phyloP scores from a whole-genome alignment of 2,113 vertebrate genomes.

The Lanius ludovicianus region DNA sequence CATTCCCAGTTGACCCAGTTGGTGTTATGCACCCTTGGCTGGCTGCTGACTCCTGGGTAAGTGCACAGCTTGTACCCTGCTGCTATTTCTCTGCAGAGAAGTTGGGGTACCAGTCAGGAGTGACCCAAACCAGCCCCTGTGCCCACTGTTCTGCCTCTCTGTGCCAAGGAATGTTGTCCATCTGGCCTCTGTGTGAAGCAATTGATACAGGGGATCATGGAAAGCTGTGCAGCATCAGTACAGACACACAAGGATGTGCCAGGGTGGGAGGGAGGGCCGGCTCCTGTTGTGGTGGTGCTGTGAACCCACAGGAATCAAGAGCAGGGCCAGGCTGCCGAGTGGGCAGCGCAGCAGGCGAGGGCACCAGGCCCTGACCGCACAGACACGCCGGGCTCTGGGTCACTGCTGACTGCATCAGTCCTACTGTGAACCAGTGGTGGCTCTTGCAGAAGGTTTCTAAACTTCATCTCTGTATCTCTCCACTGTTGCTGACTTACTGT shows the following conservation, averaged over 20 bases:
- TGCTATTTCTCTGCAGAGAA: conserved; percentile 58
- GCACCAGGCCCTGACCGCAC: neutral
- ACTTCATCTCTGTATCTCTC: neutral
- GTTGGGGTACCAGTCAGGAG: conserved; percentile 58
- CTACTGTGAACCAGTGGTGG: neutral
- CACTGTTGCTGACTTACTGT: neutral
- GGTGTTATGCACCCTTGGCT: conserved; percentile 70
- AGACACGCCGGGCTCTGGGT: neutral
- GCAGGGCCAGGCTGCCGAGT: neutral
- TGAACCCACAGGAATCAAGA: neutral
- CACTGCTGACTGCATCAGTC: neutral
- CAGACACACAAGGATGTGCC: neutral
- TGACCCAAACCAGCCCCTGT: neutral
- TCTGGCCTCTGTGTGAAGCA: neutral
- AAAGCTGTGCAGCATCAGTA: neutral
- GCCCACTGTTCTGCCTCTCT: neutral
- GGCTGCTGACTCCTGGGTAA: conserved; percentile 68
- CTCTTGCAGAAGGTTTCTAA: neutral
- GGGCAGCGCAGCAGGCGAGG: neutral
- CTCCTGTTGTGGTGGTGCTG: neutral
- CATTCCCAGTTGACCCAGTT: conserved; percentile 71
- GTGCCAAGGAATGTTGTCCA: neutral
- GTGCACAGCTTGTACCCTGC: conserved; percentile 70
- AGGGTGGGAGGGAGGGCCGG: neutral
- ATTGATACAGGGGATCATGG: rapidly evolving